These are phyloP conservation scores for Acanthochromis polyacanthus DNA, from an alignment of 2,113 vertebrate genomes.

Conservation along the genomic window DNA sequence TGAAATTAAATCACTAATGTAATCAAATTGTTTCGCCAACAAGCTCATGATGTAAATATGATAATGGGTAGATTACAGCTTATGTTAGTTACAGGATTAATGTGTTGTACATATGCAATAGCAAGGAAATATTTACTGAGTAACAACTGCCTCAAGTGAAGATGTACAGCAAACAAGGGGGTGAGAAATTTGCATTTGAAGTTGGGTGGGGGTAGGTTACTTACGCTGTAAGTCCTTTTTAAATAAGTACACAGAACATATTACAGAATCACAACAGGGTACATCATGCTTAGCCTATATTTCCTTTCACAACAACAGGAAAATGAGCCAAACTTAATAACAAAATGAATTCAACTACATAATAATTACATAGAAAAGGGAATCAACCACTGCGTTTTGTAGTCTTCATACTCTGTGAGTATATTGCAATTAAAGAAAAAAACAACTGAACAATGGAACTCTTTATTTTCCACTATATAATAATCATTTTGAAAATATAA, in stretches of 20 bases:
- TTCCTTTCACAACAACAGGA: background rate
- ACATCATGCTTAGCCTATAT: background rate
- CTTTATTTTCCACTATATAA: background rate
- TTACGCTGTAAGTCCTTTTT: conserved; percentile 4
- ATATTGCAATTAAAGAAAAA: background rate
- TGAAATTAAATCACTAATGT: conserved; percentile 23
- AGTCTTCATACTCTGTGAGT: background rate
- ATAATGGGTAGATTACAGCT: background rate
- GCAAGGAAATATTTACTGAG: background rate
- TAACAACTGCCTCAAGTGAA: background rate
- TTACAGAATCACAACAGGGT: conserved; percentile 1
- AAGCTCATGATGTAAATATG: conserved; percentile 6
- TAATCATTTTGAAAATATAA: background rate
- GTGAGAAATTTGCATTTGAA: background rate
- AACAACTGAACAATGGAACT: background rate
- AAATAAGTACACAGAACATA: background rate
- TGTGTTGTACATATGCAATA: too few species aligned
- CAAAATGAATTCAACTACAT: background rate
- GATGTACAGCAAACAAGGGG: background rate
- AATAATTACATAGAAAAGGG: background rate
- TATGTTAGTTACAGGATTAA: background rate
- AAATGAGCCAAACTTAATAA: background rate
- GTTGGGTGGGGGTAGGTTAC: background rate
- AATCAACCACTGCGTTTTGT: background rate
- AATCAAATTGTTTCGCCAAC: conserved; percentile 16